phyloP scores from a whole-genome alignment of 1,140 invertebrate species.

The Drosophila subpulchrella region DNA sequence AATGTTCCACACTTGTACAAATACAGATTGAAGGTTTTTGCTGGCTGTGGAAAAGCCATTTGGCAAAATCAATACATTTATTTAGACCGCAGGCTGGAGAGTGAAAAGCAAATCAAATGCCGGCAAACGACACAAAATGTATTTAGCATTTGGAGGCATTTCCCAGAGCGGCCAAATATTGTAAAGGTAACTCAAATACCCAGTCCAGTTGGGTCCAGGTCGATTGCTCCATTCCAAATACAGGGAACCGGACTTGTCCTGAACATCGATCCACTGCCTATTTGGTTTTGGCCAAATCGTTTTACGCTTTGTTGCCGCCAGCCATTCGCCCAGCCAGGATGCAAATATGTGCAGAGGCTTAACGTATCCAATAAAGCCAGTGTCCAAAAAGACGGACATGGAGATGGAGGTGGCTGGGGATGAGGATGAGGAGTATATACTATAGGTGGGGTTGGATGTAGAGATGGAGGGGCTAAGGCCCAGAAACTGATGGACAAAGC shows the following conservation, averaged over 20 bases:
- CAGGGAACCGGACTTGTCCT: background rate
- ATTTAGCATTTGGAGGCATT: slow-evolving; percentile 50
- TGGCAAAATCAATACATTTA: slow-evolving; percentile 80
- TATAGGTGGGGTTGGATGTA: background rate
- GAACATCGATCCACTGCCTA: slow-evolving; percentile 12
- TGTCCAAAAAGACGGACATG: slow-evolving; percentile 21
- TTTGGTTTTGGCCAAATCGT: slow-evolving; percentile 62
- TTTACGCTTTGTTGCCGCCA: slow-evolving; percentile 58
- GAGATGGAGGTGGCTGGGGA: too few species aligned
- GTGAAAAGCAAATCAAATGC: slow-evolving; percentile 51
- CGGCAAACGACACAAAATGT: slow-evolving; percentile 59
- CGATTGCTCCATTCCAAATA: background rate
- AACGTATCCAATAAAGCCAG: slow-evolving; percentile 55
- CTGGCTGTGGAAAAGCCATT: slow-evolving; percentile 67
- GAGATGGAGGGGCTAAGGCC: slow-evolving; percentile 1
- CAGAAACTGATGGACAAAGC: slow-evolving; percentile 58
- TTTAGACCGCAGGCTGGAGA: slow-evolving; percentile 64
- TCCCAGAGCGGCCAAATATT: slow-evolving; percentile 35
- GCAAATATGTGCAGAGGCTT: slow-evolving; percentile 71
- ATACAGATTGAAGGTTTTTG: slow-evolving; percentile 12
- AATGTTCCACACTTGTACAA: slow-evolving; percentile 41
- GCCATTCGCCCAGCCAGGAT: slow-evolving; percentile 38
- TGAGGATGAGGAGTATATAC: too few species aligned
- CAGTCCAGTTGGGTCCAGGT: background rate
- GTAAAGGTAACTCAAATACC: slow-evolving; percentile 50